phyloP scores from a whole-genome alignment of 2,888 invertebrate species.

The Graphium colonna region DNA sequence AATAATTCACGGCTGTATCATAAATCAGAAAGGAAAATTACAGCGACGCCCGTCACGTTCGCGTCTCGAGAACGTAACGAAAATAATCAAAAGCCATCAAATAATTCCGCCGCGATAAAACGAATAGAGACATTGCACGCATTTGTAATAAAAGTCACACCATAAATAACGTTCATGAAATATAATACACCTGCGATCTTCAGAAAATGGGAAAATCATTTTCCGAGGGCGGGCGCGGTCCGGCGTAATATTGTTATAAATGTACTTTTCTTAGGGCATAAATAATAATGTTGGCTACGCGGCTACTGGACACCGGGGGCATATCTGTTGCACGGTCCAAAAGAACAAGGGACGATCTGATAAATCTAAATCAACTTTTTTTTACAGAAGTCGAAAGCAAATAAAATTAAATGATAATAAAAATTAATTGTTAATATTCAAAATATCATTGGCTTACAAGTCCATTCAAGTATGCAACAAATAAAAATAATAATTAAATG shows the following conservation, averaged over 20 bases:
- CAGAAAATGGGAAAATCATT: conserved; percentile 79
- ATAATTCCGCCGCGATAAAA: conserved; percentile 72
- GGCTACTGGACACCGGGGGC: conserved; percentile 41
- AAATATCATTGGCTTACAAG: too few species aligned
- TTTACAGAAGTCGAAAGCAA: background rate
- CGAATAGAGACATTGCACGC: conserved; percentile 79
- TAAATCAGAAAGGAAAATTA: background rate
- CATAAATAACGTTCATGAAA: conserved; percentile 80
- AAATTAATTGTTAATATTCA: too few species aligned
- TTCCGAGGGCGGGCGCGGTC: conserved; percentile 77
- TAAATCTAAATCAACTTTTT: background rate
- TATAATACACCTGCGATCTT: conserved; percentile 81
- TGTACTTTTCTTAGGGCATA: conserved; percentile 75
- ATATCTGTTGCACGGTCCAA: conserved; percentile 29
- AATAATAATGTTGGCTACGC: conserved; percentile 73
- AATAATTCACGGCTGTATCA: background rate
- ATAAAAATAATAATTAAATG: too few species aligned
- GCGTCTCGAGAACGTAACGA: conserved; percentile 31
- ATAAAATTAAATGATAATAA: background rate
- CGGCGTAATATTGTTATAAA: conserved; percentile 79
- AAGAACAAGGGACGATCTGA: conserved; percentile 27
- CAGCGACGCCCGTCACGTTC: background rate
- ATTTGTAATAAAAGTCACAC: conserved; percentile 78
- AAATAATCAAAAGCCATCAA: conserved; percentile 69
- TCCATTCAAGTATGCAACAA: too few species aligned